Conservation (phyloP, 2,888 invertebrate genomes). For the Gymnosoma rotundatum region DNA sequence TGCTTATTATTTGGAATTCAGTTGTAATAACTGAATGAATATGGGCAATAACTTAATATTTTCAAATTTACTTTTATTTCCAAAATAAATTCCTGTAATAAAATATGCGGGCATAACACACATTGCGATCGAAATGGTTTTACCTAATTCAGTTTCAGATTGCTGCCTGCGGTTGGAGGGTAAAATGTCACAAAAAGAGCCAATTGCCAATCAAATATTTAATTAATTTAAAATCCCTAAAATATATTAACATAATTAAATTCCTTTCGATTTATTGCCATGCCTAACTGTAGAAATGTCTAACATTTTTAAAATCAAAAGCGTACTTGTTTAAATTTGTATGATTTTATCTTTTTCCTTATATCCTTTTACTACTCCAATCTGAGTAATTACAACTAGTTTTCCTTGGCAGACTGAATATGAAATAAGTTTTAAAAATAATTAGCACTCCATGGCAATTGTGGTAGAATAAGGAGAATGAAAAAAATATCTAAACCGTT, state of each 20-base stretch:
- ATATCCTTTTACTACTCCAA: slow-evolving; percentile 16
- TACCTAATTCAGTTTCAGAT: too few relatives aligned
- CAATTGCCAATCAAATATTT: too few relatives aligned
- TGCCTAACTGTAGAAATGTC: slow-evolving; percentile 2
- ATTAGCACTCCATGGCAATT: slow-evolving; percentile 20
- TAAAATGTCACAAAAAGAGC: too few relatives aligned
- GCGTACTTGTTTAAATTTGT: background rate
- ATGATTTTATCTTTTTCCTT: background rate
- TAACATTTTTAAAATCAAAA: background rate
- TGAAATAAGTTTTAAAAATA: slow-evolving; percentile 53
- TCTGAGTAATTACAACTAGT: slow-evolving; percentile 56
- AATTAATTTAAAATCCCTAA: too few relatives aligned
- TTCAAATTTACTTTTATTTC: too few relatives aligned
- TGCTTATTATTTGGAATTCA: too few relatives aligned
- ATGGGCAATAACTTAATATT: too few relatives aligned
- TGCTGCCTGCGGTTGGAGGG: too few relatives aligned
- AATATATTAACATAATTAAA: background rate
- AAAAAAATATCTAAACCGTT: background rate
- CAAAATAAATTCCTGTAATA: too few relatives aligned
- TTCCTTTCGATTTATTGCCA: background rate
- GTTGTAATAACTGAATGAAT: too few relatives aligned
- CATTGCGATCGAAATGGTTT: too few relatives aligned
- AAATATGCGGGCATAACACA: too few relatives aligned
- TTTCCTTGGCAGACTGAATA: slow-evolving; percentile 50
- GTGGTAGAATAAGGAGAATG: slow-evolving; percentile 3